These are phyloP conservation scores for Hedychridium roseum DNA, from an alignment of 2,888 invertebrate genomes.

Conservation along the genomic window DNA sequence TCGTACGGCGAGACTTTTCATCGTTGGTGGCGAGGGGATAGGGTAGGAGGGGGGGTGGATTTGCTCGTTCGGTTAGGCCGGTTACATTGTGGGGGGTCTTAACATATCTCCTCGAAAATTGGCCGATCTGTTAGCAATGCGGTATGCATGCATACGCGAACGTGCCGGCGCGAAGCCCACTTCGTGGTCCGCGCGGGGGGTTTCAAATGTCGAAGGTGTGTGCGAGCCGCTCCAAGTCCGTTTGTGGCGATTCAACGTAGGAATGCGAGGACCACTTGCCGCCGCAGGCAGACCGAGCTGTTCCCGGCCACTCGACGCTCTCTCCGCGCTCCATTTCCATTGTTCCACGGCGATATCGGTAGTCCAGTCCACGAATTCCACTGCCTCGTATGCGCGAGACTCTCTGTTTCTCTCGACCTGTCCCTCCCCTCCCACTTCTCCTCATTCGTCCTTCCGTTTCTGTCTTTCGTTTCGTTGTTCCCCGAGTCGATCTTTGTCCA, in stretches of 20 bases:
- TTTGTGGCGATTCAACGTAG: constrained; percentile 43
- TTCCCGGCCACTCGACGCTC: constrained; percentile 8
- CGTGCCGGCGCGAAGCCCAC: constrained; percentile 40
- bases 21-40: too few relatives aligned
- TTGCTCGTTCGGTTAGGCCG: too few relatives aligned
- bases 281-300: too few relatives aligned
- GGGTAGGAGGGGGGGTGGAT: too few relatives aligned
- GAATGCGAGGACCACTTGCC: constrained; percentile 47
- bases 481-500: too few relatives aligned
- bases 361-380: constrained; percentile 39
- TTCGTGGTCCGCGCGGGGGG: constrained; percentile 26
- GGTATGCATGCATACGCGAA: constrained; percentile 37
- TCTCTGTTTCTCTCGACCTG: too few relatives aligned
- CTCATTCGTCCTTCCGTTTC: too few relatives aligned
- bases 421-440: too few relatives aligned
- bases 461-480: constrained; percentile 6
- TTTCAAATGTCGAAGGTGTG: constrained; percentile 20
- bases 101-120: constrained; percentile 45
- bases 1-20: too few relatives aligned
- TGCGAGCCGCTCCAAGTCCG: constrained; percentile 26
- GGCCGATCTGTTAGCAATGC: constrained; percentile 42
- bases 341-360: constrained; percentile 36
- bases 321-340: constrained; percentile 42
- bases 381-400: too few relatives aligned
- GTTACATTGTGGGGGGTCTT: constrained; percentile 46